Base-by-base conservation (phyloP, 1,140 invertebrate species). In the Drosophila bocqueti region DNA sequence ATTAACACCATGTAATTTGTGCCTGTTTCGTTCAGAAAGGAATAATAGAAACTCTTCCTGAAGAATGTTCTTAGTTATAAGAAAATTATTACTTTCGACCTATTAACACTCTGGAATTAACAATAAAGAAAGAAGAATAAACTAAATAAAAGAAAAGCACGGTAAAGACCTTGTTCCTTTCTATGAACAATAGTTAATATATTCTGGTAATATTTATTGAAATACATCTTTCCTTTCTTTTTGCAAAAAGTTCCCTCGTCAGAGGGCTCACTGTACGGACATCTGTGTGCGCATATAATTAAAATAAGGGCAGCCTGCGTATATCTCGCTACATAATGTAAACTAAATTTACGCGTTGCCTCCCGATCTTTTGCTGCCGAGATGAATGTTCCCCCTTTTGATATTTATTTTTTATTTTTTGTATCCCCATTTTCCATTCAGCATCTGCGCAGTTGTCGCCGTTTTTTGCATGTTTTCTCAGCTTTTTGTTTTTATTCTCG, bases 371-470 rank as follows among this genome's bases (percentile, higher is more conserved):
- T 46, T 13, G 15, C 58, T 38, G 57, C 13, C 63, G 31, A 31
- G 45, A 72, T 60, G 50, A 34, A 55, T 38, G 34, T 38, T 67
- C 45, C 47, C 50, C 76, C 72, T 47, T 59, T 49, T 67, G 46
- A 40, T 55, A 31, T 57, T 46, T 43, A n/a, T 59, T 50, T 55
- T 36, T 2, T 46, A 24, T 46, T 36, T 38, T 67, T 46, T 43
- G 50, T 73, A 38, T 77, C 49, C 60, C 54, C 61, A 66, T 66
- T 76, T 84, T 67, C 64, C 52, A 55, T 66, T 60, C 74, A 89
- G 81, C 78, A 81, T 84, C 86, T 87, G 84, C 84, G 81, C 84
- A 87, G 76, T 87, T 87, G 84, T 83, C 76, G 71, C 76, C 73
- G 80, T 68, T 87, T 87, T 67, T 89, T 87, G 83, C 80, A 83